A percentile compares a stretch with the other conserved stretches of the same genome.
phyloP scores from a whole-genome alignment of 2,888 invertebrate species.

The Heliconius aoede region DNA sequence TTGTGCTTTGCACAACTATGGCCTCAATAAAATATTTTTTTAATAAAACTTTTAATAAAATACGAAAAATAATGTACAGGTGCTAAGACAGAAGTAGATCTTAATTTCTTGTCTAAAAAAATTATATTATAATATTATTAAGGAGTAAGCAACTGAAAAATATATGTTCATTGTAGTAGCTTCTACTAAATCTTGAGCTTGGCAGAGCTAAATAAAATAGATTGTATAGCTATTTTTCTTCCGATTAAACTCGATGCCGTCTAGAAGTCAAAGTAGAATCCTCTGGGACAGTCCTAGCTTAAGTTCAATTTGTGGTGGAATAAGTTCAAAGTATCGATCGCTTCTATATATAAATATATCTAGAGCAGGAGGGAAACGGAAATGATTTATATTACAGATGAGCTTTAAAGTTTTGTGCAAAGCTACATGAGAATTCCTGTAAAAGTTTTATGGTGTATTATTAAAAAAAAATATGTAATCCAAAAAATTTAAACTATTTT shows the following conservation, averaged over 20 bases:
- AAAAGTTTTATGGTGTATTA: neutral
- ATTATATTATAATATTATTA: neutral
- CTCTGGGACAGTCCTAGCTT: constrained; percentile 40
- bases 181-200: neutral
- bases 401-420: neutral
- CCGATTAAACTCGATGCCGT: constrained; percentile 37
- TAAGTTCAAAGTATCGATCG: constrained; percentile 31
- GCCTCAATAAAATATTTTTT: too few relatives aligned
- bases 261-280: constrained; percentile 35
- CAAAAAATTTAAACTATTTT: neutral
- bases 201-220: constrained; percentile 19
- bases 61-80: neutral
- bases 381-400: constrained; percentile 15
- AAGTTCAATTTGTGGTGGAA: constrained; percentile 47
- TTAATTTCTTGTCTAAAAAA: neutral
- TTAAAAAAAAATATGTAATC: neutral
- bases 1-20: too few relatives aligned
- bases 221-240: constrained; percentile 35
- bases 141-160: neutral
- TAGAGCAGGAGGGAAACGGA: neutral
- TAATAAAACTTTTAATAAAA: too few relatives aligned
- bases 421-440: neutral
- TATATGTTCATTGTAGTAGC: neutral
- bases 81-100: neutral
- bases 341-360: neutral